Evolutionary conservation across 1,140 invertebrate genomes (phyloP).

Genomic region (Pseudachorutes palmiensis): DNA sequence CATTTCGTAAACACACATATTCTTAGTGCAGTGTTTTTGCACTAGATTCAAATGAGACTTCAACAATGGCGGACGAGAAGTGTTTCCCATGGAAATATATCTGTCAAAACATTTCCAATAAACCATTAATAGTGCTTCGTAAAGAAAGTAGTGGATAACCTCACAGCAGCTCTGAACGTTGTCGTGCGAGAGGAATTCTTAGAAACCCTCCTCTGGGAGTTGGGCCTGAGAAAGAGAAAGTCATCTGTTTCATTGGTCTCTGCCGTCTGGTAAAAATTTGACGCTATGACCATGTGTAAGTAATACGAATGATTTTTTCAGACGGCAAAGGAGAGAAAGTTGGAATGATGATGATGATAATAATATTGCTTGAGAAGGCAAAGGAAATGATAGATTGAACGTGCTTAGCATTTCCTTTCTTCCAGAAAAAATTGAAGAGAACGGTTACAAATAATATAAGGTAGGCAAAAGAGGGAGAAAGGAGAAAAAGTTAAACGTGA

Average conservation of each 20-base stretch:
- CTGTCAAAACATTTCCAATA: constrained; percentile 2
- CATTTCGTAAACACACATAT: too few relatives aligned
- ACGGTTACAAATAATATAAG: too few relatives aligned
- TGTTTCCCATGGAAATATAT: not conserved
- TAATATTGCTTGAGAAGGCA: not conserved
- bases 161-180: not conserved
- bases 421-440: not conserved
- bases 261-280: not conserved
- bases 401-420: constrained; percentile 10
- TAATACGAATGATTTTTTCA: too few relatives aligned
- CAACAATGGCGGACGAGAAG: not conserved
- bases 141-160: not conserved
- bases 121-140: not conserved
- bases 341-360: constrained; percentile 12
- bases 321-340: constrained; percentile 3
- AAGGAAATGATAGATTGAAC: constrained; percentile 18
- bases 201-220: not conserved
- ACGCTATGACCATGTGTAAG: too few relatives aligned
- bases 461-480: not conserved
- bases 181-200: not conserved
- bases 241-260: not conserved
- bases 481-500: not conserved
- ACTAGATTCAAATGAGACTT: not conserved
- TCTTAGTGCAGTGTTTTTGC: not conserved
- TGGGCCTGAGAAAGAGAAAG: not conserved